Conservation (phyloP, 2,888 invertebrate species). For the Oligia strigilis region DNA sequence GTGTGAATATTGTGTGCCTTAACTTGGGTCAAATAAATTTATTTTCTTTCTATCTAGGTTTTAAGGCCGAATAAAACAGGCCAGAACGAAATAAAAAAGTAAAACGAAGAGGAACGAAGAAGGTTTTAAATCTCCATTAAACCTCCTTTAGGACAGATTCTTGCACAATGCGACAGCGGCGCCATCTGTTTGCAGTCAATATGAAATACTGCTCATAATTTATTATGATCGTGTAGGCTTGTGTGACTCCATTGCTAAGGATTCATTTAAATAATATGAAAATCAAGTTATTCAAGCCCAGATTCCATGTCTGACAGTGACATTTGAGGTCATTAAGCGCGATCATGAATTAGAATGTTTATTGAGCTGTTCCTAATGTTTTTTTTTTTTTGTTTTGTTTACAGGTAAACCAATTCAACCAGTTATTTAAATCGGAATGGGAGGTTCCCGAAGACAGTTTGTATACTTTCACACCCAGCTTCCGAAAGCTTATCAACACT, state of each 20-base stretch:
- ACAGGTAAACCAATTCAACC: conserved; percentile 53
- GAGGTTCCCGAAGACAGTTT: conserved; percentile 2
- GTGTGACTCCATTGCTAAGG: conserved; percentile 8
- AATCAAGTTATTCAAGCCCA: conserved; percentile 35
- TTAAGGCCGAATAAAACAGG: not conserved
- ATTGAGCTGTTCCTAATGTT: conserved; percentile 3
- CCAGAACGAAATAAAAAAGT: not conserved
- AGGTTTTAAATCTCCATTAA: not conserved
- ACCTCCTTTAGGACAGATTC: not conserved
- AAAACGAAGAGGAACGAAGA: not conserved
- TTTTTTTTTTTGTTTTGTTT: conserved; percentile 43
- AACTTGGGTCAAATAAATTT: too few species aligned
- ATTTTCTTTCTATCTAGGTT: not conserved
- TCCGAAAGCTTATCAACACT: not conserved
- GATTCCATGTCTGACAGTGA: conserved; percentile 40
- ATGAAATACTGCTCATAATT: conserved; percentile 39
- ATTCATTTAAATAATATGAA: conserved; percentile 46
- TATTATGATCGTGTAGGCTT: conserved; percentile 51
- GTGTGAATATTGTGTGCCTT: too few species aligned
- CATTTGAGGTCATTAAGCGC: conserved; percentile 22
- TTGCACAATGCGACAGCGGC: conserved; percentile 26
- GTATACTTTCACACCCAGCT: not conserved
- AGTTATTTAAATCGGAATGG: not conserved
- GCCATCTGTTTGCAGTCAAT: conserved; percentile 53
- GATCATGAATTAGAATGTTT: conserved; percentile 6